Conservation (phyloP, 2,113 vertebrate genomes). For the Opisthocomus hoazin region DNA sequence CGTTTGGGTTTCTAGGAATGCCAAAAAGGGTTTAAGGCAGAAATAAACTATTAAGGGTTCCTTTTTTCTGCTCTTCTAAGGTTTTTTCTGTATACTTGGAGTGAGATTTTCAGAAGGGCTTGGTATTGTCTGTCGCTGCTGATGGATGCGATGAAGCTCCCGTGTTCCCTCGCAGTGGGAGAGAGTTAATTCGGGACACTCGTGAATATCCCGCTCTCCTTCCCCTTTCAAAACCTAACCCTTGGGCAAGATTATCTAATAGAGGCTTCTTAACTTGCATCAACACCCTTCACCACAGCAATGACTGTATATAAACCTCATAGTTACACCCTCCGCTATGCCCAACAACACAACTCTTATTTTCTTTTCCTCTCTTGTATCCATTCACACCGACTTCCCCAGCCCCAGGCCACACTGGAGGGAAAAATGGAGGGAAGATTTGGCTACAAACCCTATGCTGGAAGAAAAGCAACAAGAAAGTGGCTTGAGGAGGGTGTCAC, state of each 20-base stretch:
- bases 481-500: neutral
- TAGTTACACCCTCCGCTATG: neutral
- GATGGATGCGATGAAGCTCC: neutral
- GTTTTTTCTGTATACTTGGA: accelerated
- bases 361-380: neutral
- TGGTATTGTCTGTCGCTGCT: neutral
- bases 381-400: neutral
- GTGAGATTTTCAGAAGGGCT: neutral
- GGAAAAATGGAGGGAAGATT: neutral
- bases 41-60: neutral
- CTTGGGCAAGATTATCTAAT: neutral
- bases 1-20: neutral
- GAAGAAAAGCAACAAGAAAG: neutral
- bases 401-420: neutral
- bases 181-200: neutral
- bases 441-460: neutral
- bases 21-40: neutral
- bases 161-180: neutral
- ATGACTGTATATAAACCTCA: neutral
- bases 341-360: neutral
- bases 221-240: neutral
- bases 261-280: neutral
- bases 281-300: neutral
- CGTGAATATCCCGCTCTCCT: neutral
- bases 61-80: neutral